Percentiles rank a stretch among this genome's conserved stretches.
These are phyloP conservation scores for Drosophila miranda DNA, from an alignment of 1,140 invertebrate genomes.

Conservation along the genomic window DNA sequence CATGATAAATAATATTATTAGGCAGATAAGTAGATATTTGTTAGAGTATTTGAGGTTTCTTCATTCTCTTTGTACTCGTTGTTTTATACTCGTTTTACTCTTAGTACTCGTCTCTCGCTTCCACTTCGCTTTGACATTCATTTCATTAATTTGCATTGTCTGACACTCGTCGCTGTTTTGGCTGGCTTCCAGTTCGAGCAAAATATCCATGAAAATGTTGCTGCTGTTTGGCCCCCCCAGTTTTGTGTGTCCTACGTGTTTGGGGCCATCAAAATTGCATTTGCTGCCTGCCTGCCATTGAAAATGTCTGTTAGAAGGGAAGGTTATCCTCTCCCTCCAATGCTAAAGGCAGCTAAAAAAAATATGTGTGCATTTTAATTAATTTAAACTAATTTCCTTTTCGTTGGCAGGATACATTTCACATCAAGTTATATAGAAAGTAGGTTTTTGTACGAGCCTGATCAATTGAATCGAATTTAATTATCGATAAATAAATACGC, in stretches of 20 bases:
- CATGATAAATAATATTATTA: too few species aligned
- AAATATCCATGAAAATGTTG: slow-evolving; percentile 36
- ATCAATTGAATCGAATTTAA: slow-evolving; percentile 47
- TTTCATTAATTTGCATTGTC: slow-evolving; percentile 53
- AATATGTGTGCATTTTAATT: slow-evolving; percentile 15
- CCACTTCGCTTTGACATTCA: slow-evolving; percentile 43
- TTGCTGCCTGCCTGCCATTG: slow-evolving; percentile 20
- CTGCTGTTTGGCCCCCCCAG: slow-evolving; percentile 3
- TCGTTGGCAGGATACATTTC: slow-evolving; percentile 51
- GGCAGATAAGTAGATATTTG: too few species aligned
- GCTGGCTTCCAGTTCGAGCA: slow-evolving; percentile 57
- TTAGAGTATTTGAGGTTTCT: too few species aligned
- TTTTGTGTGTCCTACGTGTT: slow-evolving; percentile 34
- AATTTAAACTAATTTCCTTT: slow-evolving; percentile 58
- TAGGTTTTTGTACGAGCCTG: neutral
- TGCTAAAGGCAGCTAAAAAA: slow-evolving; percentile 7
- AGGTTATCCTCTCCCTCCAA: neutral
- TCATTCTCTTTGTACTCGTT: neutral
- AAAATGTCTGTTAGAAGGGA: slow-evolving; percentile 28
- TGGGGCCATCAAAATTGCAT: slow-evolving; percentile 47
- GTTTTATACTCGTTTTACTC: too few species aligned
- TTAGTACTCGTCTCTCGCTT: slow-evolving; percentile 13
- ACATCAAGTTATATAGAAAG: slow-evolving; percentile 8
- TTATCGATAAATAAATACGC: slow-evolving; percentile 49
- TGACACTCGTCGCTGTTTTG: slow-evolving; percentile 39